Conservation (phyloP, 1,140 invertebrate species). For the Brachionus plicatilis region DNA sequence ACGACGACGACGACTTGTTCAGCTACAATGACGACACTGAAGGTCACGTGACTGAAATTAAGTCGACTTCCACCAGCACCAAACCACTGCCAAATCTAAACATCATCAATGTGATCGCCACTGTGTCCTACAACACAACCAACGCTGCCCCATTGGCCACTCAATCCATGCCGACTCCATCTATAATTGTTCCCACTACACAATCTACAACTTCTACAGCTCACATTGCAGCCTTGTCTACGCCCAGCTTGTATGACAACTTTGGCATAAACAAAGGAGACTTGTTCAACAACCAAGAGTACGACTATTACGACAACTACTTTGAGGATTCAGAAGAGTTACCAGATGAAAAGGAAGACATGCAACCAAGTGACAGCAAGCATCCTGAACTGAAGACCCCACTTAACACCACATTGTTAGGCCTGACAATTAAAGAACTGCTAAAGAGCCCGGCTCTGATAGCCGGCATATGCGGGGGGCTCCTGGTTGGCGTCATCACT, state of each 20-base stretch:
- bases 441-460: conserved; percentile 19
- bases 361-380: neutral
- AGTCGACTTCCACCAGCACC: neutral
- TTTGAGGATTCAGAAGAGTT: neutral
- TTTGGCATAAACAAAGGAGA: neutral
- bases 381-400: neutral
- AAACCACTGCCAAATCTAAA: neutral
- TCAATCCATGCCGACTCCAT: neutral
- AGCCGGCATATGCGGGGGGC: conserved; percentile 13
- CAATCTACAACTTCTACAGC: neutral
- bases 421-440: conserved; percentile 7
- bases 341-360: neutral
- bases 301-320: neutral
- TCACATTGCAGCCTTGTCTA: neutral
- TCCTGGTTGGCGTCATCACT: conserved; percentile 16
- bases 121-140: neutral
- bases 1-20: neutral
- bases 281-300: neutral
- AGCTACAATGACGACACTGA: neutral
- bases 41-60: neutral
- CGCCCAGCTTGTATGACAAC: neutral
- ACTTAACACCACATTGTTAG: neutral
- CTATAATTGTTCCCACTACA: neutral
- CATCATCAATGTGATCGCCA: neutral
- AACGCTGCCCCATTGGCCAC: neutral